Conservation (phyloP, 2,113 vertebrate genomes). For the Aegypius monachus region DNA sequence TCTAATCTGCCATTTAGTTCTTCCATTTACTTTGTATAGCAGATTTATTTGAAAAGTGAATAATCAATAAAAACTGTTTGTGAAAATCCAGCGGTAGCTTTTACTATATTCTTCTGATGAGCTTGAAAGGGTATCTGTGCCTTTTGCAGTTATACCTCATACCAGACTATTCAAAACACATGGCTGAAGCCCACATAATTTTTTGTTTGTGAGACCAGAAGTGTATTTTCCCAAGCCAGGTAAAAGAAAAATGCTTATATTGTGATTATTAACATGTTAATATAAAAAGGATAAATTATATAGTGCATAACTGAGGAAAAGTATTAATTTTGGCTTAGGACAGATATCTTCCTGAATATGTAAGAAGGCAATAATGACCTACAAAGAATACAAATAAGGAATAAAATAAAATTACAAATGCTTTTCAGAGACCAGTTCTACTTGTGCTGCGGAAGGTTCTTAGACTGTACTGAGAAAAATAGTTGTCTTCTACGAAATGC, state of each 20-base stretch:
- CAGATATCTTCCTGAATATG: neutral
- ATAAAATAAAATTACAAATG: neutral
- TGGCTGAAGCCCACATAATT: neutral
- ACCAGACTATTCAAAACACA: neutral
- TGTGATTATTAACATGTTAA: neutral
- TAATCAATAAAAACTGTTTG: neutral
- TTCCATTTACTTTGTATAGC: neutral
- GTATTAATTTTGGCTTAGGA: neutral
- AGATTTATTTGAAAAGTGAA: neutral
- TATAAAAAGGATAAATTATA: neutral
- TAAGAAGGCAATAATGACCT: neutral
- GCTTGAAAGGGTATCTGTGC: neutral
- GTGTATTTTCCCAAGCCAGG: neutral
- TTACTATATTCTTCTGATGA: neutral
- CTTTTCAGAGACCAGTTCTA: neutral
- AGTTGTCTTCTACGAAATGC: neutral
- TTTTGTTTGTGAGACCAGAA: neutral
- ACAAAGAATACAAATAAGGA: neutral
- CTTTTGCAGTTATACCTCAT: neutral
- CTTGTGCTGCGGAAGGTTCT: neutral
- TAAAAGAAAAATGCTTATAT: neutral
- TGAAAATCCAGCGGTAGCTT: neutral
- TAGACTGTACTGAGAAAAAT: neutral
- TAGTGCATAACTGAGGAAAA: neutral
- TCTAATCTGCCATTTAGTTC: neutral